phyloP scores from a whole-genome alignment of 1,140 invertebrate genomes.

The Drosophila cardini region DNA sequence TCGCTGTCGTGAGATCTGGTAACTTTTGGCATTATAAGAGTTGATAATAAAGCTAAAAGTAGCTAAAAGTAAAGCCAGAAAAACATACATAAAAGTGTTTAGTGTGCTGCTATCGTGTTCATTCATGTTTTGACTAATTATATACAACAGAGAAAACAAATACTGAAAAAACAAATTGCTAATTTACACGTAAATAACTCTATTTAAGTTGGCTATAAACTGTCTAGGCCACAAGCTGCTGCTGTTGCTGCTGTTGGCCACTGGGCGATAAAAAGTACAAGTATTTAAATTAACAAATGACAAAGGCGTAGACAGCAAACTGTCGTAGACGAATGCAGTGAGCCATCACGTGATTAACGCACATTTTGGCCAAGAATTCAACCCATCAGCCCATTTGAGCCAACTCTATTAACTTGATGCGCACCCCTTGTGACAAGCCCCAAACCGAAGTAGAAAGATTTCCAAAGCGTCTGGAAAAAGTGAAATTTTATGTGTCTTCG shows the following conservation, averaged over 20 bases:
- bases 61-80: constrained; percentile 17
- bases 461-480: constrained; percentile 21
- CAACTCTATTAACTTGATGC: constrained; percentile 47
- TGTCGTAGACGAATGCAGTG: constrained; percentile 27
- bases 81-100: background rate
- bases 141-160: constrained; percentile 40
- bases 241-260: constrained; percentile 2
- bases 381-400: background rate
- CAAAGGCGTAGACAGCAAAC: constrained; percentile 59
- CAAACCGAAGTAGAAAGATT: constrained; percentile 7
- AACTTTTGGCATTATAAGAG: constrained; percentile 1
- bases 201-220: constrained; percentile 24
- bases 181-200: constrained; percentile 72
- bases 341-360: constrained; percentile 70
- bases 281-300: constrained; percentile 79
- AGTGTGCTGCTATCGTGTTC: constrained; percentile 36
- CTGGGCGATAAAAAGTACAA: constrained; percentile 68
- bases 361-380: constrained; percentile 61
- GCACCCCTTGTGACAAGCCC: constrained; percentile 35
- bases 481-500: constrained; percentile 78
- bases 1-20: constrained; percentile 81
- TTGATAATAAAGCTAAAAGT: constrained; percentile 33
- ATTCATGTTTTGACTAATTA: constrained; percentile 68
- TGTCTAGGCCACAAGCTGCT: constrained; percentile 20
- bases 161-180: constrained; percentile 59